phyloP scores from a whole-genome alignment of 2,113 vertebrate genomes.

The Halcyon malimbica region DNA sequence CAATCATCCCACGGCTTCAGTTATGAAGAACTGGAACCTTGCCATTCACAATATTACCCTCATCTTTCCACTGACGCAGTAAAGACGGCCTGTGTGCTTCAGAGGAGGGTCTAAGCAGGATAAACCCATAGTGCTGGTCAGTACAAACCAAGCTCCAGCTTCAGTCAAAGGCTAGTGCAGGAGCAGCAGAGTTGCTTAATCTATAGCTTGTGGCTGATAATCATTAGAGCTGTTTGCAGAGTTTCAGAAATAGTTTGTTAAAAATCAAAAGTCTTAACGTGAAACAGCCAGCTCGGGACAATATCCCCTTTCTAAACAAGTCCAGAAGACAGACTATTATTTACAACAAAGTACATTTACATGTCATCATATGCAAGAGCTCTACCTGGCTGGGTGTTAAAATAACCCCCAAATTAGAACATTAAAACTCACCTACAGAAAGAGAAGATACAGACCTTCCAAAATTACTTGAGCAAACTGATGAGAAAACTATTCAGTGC shows the following conservation, averaged over 20 bases:
- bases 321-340: neutral
- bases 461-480: neutral
- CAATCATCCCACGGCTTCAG: slow-evolving; percentile 35
- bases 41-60: slow-evolving; percentile 54
- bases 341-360: neutral
- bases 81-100: neutral
- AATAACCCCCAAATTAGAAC: neutral
- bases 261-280: neutral
- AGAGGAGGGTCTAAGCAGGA: neutral
- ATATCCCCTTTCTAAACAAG: neutral
- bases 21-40: neutral
- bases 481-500: neutral
- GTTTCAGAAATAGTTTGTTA: neutral
- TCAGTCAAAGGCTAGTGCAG: neutral
- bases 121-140: neutral
- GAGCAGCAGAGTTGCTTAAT: rapidly evolving
- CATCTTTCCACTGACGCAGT: slow-evolving; percentile 22
- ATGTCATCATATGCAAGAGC: neutral
- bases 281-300: neutral
- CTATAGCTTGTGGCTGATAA: neutral
- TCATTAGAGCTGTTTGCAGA: neutral
- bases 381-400: neutral
- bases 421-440: neutral
- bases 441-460: neutral
- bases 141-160: neutral